A percentile compares a stretch with the other conserved stretches of the same genome.
Conservation (phyloP, 2,797 vertebrate genomes). For the Phoebastria nigripes region DNA sequence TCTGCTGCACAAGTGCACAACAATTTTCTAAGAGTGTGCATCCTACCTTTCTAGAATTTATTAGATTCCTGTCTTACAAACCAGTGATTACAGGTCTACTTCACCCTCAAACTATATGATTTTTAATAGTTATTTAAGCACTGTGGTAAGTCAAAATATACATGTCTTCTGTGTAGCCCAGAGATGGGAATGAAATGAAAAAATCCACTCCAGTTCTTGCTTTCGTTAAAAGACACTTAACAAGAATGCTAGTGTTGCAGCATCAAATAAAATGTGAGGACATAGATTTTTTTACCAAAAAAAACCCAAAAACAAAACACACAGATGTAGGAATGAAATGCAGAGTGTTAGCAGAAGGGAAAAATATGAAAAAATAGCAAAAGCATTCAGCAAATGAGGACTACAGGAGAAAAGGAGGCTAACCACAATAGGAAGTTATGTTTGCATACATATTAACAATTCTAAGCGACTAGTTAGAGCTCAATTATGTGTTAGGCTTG, state of each 20-base stretch:
- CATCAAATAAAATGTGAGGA: not conserved
- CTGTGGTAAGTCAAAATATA: not conserved
- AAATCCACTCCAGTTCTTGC: not conserved
- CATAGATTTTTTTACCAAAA: not conserved
- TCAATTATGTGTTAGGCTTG: conserved; percentile 23
- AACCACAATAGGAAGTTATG: not conserved
- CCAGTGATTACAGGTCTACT: not conserved
- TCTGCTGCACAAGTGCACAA: not conserved
- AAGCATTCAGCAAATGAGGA: not conserved
- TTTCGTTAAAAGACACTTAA: not conserved
- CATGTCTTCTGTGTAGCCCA: not conserved
- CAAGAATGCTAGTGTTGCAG: not conserved
- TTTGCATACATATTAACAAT: conserved; percentile 1
- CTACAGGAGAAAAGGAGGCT: not conserved
- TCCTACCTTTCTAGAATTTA: not conserved
- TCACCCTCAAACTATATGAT: not conserved
- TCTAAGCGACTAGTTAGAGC: not conserved
- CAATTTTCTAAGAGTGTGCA: not conserved
- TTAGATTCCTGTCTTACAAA: not conserved
- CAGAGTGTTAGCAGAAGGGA: not conserved
- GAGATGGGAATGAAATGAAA: not conserved
- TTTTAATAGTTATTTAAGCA: not conserved
- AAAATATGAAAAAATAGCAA: not conserved
- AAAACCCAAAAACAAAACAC: not conserved
- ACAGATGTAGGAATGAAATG: not conserved